phyloP scores from a whole-genome alignment of 1,140 invertebrate species.

The Drosophila guanche region DNA sequence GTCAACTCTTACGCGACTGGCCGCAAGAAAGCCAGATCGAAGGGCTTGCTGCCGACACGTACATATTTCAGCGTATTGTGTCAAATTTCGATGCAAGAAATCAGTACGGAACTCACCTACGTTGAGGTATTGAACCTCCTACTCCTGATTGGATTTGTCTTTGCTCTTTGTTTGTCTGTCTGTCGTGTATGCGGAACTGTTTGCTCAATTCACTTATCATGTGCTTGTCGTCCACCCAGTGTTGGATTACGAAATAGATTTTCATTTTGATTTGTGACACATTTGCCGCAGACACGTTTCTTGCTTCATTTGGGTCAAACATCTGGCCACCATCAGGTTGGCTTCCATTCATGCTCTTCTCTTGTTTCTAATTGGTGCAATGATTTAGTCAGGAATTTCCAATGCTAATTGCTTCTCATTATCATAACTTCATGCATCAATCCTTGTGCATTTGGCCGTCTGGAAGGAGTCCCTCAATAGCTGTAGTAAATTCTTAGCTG shows the following conservation, averaged over 20 bases:
- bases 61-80: constrained; percentile 77
- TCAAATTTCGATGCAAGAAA: constrained; percentile 81
- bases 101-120: constrained; percentile 79
- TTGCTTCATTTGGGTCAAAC: background rate
- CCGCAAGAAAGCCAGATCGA: constrained; percentile 70
- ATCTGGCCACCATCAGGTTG: no score
- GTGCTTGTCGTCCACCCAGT: no score
- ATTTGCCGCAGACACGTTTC: constrained; percentile 44
- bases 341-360: no score
- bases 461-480: no score
- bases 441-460: no score
- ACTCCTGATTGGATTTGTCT: constrained; percentile 35
- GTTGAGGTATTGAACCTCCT: constrained; percentile 52
- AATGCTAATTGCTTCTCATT: no score
- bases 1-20: constrained; percentile 68
- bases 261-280: constrained; percentile 61
- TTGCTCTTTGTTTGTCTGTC: constrained; percentile 12
- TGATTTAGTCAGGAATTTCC: no score
- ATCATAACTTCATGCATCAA: no score
- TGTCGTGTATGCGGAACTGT: constrained; percentile 57
- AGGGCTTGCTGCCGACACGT: constrained; percentile 49
- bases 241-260: constrained; percentile 67
- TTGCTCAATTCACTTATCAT: constrained; percentile 42
- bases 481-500: no score
- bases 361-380: no score